A percentile compares a stretch with the other conserved stretches of the same genome.
phyloP scores from a whole-genome alignment of 2,888 invertebrate genomes.

The Plebejus anna region DNA sequence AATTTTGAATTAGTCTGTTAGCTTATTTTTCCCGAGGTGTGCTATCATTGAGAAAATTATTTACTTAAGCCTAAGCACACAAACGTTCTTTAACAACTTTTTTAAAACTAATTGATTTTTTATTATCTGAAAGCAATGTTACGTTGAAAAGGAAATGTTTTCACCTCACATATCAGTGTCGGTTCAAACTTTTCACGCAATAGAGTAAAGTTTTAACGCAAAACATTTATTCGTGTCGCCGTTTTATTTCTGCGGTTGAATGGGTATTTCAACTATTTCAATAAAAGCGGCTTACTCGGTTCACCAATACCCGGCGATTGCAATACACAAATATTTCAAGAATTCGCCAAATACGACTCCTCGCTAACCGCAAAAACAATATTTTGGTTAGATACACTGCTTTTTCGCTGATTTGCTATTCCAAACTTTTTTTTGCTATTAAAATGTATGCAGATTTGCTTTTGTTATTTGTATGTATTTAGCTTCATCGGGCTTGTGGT shows the following conservation, averaged over 20 bases:
- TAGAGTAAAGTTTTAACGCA: not conserved
- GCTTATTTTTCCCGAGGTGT: too few species aligned
- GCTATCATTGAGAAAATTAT: too few species aligned
- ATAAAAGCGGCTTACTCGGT: conserved; percentile 20
- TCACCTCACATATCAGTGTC: conserved; percentile 16
- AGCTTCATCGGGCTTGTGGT: too few species aligned
- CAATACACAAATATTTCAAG: conserved; percentile 26
- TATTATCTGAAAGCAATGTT: not conserved
- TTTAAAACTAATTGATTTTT: too few species aligned
- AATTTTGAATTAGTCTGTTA: too few species aligned
- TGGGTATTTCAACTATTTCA: conserved; percentile 26
- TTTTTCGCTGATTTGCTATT: not conserved
- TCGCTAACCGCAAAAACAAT: not conserved
- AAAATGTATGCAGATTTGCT: not conserved
- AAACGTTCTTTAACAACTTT: too few species aligned
- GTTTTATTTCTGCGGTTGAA: conserved; percentile 19
- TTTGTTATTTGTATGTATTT: too few species aligned
- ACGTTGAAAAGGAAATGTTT: conserved; percentile 33
- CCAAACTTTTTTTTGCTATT: not conserved
- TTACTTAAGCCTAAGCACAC: too few species aligned
- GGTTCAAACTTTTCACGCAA: not conserved
- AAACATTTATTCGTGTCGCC: conserved; percentile 7
- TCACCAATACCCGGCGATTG: conserved; percentile 8
- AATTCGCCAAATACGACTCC: not conserved
- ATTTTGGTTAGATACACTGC: not conserved